Evolutionary conservation across 2,888 invertebrate genomes (phyloP).

Genomic region (Drosophila merina): DNA sequence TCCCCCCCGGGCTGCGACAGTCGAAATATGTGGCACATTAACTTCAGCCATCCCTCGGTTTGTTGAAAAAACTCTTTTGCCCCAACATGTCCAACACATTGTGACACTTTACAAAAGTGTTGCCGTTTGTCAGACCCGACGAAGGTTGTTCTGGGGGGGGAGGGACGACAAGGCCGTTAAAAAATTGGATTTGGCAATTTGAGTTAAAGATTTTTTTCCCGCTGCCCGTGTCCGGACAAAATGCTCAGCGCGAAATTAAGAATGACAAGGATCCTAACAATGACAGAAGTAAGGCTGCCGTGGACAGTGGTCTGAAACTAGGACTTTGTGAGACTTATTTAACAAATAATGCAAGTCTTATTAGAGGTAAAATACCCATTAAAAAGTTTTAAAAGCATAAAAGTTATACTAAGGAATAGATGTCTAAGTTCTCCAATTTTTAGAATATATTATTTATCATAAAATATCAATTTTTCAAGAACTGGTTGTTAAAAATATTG

Average conservation of each 20-base stretch:
- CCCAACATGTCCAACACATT: slow-evolving; percentile 53
- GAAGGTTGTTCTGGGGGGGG: slow-evolving; percentile 8
- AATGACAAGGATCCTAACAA: slow-evolving; percentile 66
- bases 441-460: too few relatives aligned
- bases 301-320: slow-evolving; percentile 49
- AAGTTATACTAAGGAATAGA: too few relatives aligned
- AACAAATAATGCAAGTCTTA: too few relatives aligned
- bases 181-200: slow-evolving; percentile 69
- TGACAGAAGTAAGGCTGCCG: slow-evolving; percentile 10
- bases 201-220: slow-evolving; percentile 60
- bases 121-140: slow-evolving; percentile 62
- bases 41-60: slow-evolving; percentile 26
- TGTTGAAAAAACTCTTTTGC: slow-evolving; percentile 8
- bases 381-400: too few relatives aligned
- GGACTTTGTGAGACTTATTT: not conserved
- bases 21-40: slow-evolving; percentile 67
- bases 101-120: slow-evolving; percentile 70
- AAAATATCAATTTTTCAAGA: too few relatives aligned
- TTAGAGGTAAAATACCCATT: too few relatives aligned
- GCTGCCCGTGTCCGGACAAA: slow-evolving; percentile 35
- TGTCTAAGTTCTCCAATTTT: too few relatives aligned
- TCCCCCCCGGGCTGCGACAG: slow-evolving; percentile 46
- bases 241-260: slow-evolving; percentile 58
- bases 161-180: slow-evolving; percentile 31
- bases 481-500: too few relatives aligned